phyloP scores from a whole-genome alignment of 2,888 invertebrate species.

The Adineta ricciae region DNA sequence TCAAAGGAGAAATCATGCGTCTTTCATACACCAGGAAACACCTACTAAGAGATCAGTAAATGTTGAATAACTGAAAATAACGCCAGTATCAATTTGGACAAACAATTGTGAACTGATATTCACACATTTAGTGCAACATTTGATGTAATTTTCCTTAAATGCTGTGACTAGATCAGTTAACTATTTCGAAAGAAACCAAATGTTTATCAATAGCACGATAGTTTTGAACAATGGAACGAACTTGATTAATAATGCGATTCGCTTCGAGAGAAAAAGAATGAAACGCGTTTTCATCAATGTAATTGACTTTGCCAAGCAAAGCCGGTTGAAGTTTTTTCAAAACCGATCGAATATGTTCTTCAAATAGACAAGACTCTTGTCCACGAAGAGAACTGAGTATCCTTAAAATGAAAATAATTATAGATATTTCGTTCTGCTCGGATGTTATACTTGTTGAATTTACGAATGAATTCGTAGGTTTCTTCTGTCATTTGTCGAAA shows the following conservation, averaged over 20 bases:
- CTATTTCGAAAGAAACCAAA: background rate
- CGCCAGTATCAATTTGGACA: background rate
- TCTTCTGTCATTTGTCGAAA: constrained; percentile 15
- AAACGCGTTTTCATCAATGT: background rate
- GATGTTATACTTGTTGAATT: background rate
- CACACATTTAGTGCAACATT: background rate
- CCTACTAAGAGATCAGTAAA: background rate
- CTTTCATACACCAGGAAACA: background rate
- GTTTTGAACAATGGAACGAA: background rate
- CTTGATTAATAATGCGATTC: background rate
- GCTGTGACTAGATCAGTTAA: background rate
- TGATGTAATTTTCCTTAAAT: background rate
- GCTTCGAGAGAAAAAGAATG: background rate
- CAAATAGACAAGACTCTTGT: background rate
- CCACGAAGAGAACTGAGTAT: background rate
- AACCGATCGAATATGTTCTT: background rate
- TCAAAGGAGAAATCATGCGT: no score
- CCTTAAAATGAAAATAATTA: background rate
- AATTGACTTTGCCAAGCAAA: background rate
- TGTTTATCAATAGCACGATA: no score
- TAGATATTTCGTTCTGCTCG: background rate
- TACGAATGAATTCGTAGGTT: background rate
- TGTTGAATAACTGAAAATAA: background rate
- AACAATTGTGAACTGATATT: background rate
- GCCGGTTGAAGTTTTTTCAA: background rate